A percentile compares a stretch with the other conserved stretches of the same genome.
phyloP scores from a whole-genome alignment of 2,113 vertebrate genomes.

The Machaerirhynchus nigripectus region DNA sequence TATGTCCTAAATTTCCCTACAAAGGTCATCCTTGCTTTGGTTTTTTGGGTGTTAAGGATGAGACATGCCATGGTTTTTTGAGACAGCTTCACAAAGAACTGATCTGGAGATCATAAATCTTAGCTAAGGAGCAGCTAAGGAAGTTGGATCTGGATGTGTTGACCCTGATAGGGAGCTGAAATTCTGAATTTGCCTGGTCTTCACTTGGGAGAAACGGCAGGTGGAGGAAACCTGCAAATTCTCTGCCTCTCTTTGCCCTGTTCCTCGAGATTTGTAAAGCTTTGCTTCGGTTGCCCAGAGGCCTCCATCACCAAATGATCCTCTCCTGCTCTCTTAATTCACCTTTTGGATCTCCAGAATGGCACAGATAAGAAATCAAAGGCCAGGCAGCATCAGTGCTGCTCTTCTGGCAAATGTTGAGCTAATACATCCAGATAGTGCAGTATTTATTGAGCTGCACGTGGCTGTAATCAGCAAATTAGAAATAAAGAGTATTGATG shows the following conservation, averaged over 20 bases:
- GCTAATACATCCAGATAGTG: not conserved
- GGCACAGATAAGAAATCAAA: not conserved
- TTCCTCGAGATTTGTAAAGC: not conserved
- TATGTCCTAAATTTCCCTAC: not conserved
- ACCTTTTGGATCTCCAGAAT: not conserved
- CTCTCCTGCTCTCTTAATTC: not conserved
- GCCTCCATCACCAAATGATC: not conserved
- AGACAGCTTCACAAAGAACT: not conserved
- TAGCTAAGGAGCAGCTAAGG: not conserved
- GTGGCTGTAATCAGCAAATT: not conserved
- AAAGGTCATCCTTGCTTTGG: not conserved
- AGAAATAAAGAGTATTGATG: not conserved
- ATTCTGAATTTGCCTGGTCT: not conserved
- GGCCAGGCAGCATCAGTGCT: not conserved
- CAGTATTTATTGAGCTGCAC: not conserved
- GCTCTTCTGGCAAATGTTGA: not conserved
- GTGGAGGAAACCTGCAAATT: not conserved
- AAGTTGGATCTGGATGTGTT: not conserved
- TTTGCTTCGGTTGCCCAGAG: not conserved
- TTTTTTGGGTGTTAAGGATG: not conserved
- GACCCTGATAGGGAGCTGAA: not conserved
- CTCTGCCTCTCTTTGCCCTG: not conserved
- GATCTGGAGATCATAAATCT: not conserved
- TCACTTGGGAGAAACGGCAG: not conserved
- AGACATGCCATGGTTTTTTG: not conserved